Conservation (phyloP, 1,140 invertebrate species). For the Mamestra configurata region DNA sequence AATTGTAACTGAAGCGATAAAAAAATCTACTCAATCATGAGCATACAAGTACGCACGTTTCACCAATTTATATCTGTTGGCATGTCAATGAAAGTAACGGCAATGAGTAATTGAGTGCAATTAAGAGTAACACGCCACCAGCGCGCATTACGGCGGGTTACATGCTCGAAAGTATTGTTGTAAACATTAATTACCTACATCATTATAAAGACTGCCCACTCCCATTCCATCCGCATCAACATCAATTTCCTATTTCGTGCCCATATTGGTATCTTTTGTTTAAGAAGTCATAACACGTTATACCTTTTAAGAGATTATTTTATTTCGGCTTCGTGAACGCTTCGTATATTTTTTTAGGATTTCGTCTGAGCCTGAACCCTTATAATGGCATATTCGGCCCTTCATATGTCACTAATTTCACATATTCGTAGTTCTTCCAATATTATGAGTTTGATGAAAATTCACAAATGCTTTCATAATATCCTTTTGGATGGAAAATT, state of each 20-base stretch:
- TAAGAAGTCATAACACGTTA: conserved; percentile 31
- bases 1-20: conserved; percentile 3
- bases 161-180: conserved; percentile 27
- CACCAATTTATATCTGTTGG: conserved; percentile 38
- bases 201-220: conserved; percentile 9
- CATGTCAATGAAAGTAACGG: conserved; percentile 47
- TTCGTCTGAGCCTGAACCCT: background rate
- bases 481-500: conserved; percentile 8
- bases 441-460: conserved; percentile 29
- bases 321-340: background rate
- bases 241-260: background rate
- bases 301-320: conserved; percentile 31
- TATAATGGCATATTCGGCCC: conserved; percentile 29
- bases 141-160: background rate
- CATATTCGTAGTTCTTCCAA: conserved; percentile 29
- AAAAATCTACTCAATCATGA: conserved; percentile 19
- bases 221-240: background rate
- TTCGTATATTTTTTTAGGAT: conserved; percentile 43
- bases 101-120: conserved; percentile 46
- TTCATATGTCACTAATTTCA: conserved; percentile 28
- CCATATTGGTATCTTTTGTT: background rate
- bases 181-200: conserved; percentile 38
- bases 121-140: conserved; percentile 40
- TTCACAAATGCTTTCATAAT: conserved; percentile 35
- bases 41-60: conserved; percentile 28